Base-by-base conservation (phyloP, 2,888 invertebrate genomes). In the Hesperia comma region DNA sequence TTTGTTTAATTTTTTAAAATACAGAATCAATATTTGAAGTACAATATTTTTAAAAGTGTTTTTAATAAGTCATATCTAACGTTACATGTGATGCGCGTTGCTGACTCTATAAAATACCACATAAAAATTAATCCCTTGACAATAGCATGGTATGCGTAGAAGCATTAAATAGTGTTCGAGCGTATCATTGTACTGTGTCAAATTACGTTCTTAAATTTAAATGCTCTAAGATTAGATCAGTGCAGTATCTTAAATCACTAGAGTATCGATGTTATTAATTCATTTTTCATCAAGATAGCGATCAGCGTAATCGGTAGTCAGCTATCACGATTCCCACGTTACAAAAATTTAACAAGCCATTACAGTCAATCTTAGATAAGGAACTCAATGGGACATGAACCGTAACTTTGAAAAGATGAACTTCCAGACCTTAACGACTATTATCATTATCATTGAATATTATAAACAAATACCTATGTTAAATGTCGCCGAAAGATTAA, bases 251-350 rank as follows among this genome's bases (percentile, higher is more conserved):
- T 37, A 37, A 77, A 87, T 88, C 87, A 72, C 33, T 75, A 72
- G 79, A 77, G 79, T 81, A 87, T 87, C 83, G 81, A 82, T 80
- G 80, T 83, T 83, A 85, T 87, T 87, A 88, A 87, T 87, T 86
- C 82, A 87, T 86, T 87, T 85, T 88, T 86, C 83, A 81, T 75
- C 71, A 60, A 70, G 90, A 90, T 90, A 87, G 75, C 70, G 81
- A 89, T 91, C 89, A 75, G 80, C 81, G 85, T 90, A 90, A 90
- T 87, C 87, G 86, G 84, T 77, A 84, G 81, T 78, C 81, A 79
- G 79, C 80, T 80, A 80, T 84, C 82, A 85, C 77, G 81, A 84
- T 89, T 91, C 90, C 86, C 90, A 91, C 90, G 90, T 86, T 85
- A 85, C 85, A 76, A 82, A 60, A 60, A 85, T 85, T 81, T 73